Conservation (phyloP, 2,113 vertebrate species). For the Apteryx mantelli region DNA sequence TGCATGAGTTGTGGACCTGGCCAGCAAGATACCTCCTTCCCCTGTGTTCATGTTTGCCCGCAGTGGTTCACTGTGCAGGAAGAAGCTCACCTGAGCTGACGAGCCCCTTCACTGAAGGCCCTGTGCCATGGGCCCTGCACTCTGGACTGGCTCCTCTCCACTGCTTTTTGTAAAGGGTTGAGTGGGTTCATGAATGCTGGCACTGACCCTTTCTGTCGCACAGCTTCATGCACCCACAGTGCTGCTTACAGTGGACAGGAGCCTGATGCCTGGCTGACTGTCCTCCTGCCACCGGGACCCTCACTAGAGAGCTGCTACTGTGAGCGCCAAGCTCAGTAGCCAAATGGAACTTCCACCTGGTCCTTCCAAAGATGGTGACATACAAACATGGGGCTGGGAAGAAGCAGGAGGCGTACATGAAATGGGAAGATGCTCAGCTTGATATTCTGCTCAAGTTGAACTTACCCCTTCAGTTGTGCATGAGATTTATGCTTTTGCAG, state of each 20-base stretch:
- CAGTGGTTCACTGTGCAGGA: fast-evolving
- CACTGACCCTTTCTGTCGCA: background rate
- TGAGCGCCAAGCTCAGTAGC: background rate
- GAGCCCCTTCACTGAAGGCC: background rate
- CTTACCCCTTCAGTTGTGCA: fast-evolving
- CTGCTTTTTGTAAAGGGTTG: background rate
- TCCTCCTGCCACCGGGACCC: background rate
- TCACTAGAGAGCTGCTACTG: background rate
- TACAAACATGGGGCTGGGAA: background rate
- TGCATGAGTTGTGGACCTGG: background rate
- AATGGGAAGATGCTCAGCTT: background rate
- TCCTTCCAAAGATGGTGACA: background rate
- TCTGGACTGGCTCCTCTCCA: background rate
- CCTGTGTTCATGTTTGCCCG: background rate
- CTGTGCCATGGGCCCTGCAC: background rate
- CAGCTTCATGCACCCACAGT: fast-evolving
- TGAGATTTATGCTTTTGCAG: background rate
- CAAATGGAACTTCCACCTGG: background rate
- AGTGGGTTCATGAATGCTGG: background rate
- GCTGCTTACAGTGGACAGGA: background rate
- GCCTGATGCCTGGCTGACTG: background rate
- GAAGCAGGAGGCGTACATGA: background rate
- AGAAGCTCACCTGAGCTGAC: background rate
- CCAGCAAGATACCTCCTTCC: background rate
- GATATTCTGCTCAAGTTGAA: background rate